Conservation (phyloP, 1,140 invertebrate genomes). For the Reticulitermes speratus region DNA sequence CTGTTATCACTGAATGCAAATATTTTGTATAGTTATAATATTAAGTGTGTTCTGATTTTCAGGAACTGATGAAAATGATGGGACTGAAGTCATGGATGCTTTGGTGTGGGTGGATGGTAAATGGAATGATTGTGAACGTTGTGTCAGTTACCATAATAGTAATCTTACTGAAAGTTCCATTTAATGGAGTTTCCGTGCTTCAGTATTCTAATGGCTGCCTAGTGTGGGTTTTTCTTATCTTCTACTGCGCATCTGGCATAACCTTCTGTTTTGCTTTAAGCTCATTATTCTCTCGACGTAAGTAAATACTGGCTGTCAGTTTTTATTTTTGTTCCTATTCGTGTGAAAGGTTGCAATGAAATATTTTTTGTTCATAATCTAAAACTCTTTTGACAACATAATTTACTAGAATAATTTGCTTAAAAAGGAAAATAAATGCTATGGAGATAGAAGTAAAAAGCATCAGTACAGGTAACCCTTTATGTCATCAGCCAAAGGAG, state of each 20-base stretch:
- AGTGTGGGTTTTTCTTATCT: slow-evolving; percentile 53
- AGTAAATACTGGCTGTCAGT: slow-evolving; percentile 36
- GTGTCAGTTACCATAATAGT: slow-evolving; percentile 52
- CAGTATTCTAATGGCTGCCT: slow-evolving; percentile 47
- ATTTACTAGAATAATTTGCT: too few species aligned
- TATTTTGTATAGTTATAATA: too few species aligned
- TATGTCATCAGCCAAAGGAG: too few species aligned
- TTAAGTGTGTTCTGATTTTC: slow-evolving; percentile 23
- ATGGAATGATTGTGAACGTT: slow-evolving; percentile 55
- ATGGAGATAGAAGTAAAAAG: too few species aligned
- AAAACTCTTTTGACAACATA: too few species aligned
- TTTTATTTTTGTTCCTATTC: too few species aligned
- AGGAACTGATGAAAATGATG: slow-evolving; percentile 73
- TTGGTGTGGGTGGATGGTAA: slow-evolving; percentile 64
- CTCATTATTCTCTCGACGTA: slow-evolving; percentile 55
- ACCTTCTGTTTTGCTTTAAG: slow-evolving; percentile 54
- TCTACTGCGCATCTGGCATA: slow-evolving; percentile 51
- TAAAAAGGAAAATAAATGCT: too few species aligned
- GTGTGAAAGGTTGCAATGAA: too few species aligned
- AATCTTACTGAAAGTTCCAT: slow-evolving; percentile 39
- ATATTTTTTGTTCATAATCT: too few species aligned
- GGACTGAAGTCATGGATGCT: slow-evolving; percentile 63
- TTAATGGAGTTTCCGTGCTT: slow-evolving; percentile 43
- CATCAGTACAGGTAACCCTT: too few species aligned
- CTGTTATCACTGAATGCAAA: too few species aligned